phyloP scores from a whole-genome alignment of 2,888 invertebrate genomes.

The Andrena dorsata region DNA sequence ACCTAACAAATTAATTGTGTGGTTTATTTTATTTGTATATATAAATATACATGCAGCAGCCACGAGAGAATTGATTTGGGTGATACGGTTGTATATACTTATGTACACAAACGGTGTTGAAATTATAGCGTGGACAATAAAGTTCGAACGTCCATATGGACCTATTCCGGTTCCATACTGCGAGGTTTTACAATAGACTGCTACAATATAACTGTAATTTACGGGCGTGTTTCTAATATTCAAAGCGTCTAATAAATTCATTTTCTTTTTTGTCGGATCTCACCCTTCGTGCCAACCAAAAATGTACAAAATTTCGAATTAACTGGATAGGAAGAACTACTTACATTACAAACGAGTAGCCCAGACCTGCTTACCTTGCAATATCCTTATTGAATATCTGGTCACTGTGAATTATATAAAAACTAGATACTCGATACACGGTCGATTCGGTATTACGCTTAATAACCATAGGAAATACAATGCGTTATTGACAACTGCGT shows the following conservation, averaged over 20 bases:
- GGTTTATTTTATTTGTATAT: conserved; percentile 76
- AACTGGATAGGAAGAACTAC: conserved; percentile 41
- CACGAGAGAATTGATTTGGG: conserved; percentile 61
- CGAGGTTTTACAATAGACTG: conserved; percentile 51
- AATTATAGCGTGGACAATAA: conserved; percentile 41
- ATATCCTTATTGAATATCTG: conserved; percentile 56
- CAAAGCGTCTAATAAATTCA: conserved; percentile 64
- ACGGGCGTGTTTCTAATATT: conserved; percentile 44
- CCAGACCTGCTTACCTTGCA: conserved; percentile 61
- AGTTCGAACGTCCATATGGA: conserved; percentile 35
- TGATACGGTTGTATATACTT: conserved; percentile 51
- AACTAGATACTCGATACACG: conserved; percentile 64
- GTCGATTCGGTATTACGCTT: conserved; percentile 61
- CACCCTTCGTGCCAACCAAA: conserved; percentile 37
- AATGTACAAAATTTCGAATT: conserved; percentile 52
- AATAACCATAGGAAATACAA: conserved; percentile 66
- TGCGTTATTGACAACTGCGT: conserved; percentile 60
- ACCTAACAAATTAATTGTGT: conserved; percentile 56
- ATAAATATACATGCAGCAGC: conserved; percentile 80
- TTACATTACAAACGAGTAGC: conserved; percentile 52
- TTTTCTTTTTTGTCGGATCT: conserved; percentile 34
- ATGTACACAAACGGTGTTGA: conserved; percentile 58
- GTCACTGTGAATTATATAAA: conserved; percentile 39
- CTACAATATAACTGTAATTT: conserved; percentile 57
- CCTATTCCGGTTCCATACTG: conserved; percentile 42